Base-by-base conservation (phyloP, 2,797 vertebrate genomes). In the Gallirallus australis region DNA sequence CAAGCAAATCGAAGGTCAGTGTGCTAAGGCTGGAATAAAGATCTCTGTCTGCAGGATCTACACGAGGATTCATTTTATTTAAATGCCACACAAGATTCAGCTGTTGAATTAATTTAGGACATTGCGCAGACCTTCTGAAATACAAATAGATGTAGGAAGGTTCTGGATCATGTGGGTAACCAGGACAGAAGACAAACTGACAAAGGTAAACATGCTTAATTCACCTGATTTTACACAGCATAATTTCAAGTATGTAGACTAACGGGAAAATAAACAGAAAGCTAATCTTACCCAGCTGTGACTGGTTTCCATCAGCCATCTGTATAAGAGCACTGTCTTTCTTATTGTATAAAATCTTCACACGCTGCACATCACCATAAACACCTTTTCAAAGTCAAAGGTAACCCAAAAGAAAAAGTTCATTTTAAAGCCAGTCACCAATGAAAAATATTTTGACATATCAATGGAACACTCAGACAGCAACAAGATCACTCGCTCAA, bases 341-440 rank as follows among this genome's bases (percentile, higher is more conserved):
- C 98, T 99, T 99, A 98, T 99, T 99, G 98, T 99, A 99, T 69
- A 99, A 98, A 97, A 99, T 99, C 98, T 99, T 99, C 98, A 99
- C 99, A 87, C 99, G 99, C 97, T 99, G 99, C 98, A 99, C 99
- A 98, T 99, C 99, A 79, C 99, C 99, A 92, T 99, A 99, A 96
- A 99, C 99, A 96, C 99, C 99, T 99, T 99, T 97, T 98, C 94
- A 97, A 94, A 98, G 97, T 95, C 97, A 98, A 97, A 98, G 97
- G 98, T 97, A 98, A 98, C 98, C 94, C 98, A 98, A 97, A 98
- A 98, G 96, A 97, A 95, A 94, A 94, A 95, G 97, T 96, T 98
- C 97, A 98, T 97, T 97, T 97, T 97, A 97, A 91, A 87, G 94
- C 79, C 84, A 96, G 94, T 69, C 84, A 97, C 71, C 89, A 91